A percentile compares a stretch with the other conserved stretches of the same genome.
Evolutionary conservation across 2,797 vertebrate genomes (phyloP).

Genomic region (Apogon talboti): DNA sequence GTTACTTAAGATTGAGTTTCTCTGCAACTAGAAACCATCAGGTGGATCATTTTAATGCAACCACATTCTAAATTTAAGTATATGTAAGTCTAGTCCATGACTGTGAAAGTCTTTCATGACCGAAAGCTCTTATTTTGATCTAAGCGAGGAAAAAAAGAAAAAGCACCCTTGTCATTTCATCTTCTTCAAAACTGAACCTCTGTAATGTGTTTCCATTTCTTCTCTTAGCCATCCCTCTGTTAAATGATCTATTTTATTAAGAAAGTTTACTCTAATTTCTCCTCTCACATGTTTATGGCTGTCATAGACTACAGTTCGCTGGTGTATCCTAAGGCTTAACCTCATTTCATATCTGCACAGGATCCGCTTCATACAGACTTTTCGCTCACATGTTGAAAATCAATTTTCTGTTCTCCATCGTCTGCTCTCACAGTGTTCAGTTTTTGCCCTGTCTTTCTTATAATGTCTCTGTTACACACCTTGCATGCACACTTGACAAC

Average conservation of each 20-base stretch:
- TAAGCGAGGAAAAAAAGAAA: constrained; percentile 3
- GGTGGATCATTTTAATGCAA: not conserved
- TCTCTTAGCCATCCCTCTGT: constrained; percentile 36
- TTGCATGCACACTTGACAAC: not conserved
- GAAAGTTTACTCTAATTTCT: constrained; percentile 44
- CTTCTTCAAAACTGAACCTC: constrained; percentile 7
- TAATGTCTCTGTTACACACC: not conserved
- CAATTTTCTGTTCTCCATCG: constrained; percentile 12
- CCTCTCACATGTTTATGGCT: constrained; percentile 19
- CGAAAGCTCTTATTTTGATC: not conserved
- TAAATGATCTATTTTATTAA: constrained; percentile 59
- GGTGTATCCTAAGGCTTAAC: constrained; percentile 31
- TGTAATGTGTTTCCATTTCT: constrained; percentile 33
- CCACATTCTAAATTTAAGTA: not conserved
- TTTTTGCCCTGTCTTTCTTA: not conserved
- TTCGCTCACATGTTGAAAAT: constrained; percentile 39
- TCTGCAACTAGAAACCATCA: not conserved
- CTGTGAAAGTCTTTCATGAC: not conserved
- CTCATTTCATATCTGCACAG: constrained; percentile 53
- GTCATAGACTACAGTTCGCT: constrained; percentile 24
- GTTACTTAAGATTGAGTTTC: not conserved
- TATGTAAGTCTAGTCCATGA: not conserved
- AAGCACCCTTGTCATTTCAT: constrained; percentile 7
- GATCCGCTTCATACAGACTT: constrained; percentile 45
- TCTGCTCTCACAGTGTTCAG: constrained; percentile 11